Evolutionary conservation across 1,140 invertebrate genomes (phyloP).

Genomic region (Heliconius hermathena): DNA sequence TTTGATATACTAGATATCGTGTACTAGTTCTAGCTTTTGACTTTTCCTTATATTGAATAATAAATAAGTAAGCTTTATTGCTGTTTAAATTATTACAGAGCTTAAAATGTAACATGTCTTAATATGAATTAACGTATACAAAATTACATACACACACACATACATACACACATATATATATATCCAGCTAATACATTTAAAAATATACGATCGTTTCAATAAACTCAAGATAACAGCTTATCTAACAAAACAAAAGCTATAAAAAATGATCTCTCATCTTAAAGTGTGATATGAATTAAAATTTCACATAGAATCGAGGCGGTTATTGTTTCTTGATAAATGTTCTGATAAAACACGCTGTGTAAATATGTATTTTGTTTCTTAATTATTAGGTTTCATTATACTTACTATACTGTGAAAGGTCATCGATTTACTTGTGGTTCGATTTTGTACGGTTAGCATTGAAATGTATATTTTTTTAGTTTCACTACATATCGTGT

Average conservation of each 20-base stretch:
- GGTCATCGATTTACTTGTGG: slow-evolving; percentile 40
- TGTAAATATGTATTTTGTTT: slow-evolving; percentile 69
- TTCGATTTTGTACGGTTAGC: slow-evolving; percentile 37
- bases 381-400: slow-evolving; percentile 56
- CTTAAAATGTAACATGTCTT: too few relatives aligned
- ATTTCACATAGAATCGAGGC: slow-evolving; percentile 58
- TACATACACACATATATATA: background rate
- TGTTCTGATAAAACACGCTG: slow-evolving; percentile 45
- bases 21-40: slow-evolving; percentile 10
- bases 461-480: slow-evolving; percentile 20
- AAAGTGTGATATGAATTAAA: slow-evolving; percentile 47
- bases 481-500: too few relatives aligned
- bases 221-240: slow-evolving; percentile 18
- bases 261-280: slow-evolving; percentile 51
- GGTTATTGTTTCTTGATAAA: slow-evolving; percentile 64
- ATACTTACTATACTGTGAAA: slow-evolving; percentile 47
- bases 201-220: background rate
- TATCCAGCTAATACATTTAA: background rate
- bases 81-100: too few relatives aligned
- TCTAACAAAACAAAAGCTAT: slow-evolving; percentile 41
- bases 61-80: background rate
- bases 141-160: too few relatives aligned
- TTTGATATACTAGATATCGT: slow-evolving; percentile 32
- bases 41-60: slow-evolving; percentile 5
- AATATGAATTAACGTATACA: too few relatives aligned